phyloP scores from a whole-genome alignment of 2,888 invertebrate species.

The Candidula unifasciata region DNA sequence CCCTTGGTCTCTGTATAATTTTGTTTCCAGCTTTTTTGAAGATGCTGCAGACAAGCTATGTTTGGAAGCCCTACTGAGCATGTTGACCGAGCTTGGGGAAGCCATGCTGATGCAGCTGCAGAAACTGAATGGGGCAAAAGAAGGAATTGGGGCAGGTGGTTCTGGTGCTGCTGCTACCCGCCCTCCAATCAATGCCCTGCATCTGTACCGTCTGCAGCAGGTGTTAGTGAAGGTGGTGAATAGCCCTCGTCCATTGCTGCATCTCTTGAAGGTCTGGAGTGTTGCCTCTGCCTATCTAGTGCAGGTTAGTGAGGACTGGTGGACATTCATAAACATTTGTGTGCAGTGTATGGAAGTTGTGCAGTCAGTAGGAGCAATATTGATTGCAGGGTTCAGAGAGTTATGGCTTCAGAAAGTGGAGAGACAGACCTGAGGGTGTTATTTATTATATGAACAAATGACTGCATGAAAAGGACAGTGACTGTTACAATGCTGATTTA shows the following conservation, averaged over 20 bases:
- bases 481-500: too few relatives aligned
- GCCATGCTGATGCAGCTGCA: constrained; percentile 90
- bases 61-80: constrained; percentile 88
- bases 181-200: constrained; percentile 74
- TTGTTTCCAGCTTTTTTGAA: constrained; percentile 86
- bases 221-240: constrained; percentile 91
- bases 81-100: constrained; percentile 88
- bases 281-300: constrained; percentile 94
- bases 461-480: too few relatives aligned
- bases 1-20: background rate
- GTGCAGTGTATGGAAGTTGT: too few relatives aligned
- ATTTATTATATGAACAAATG: too few relatives aligned
- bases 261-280: constrained; percentile 94
- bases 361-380: too few relatives aligned
- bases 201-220: constrained; percentile 91
- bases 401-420: too few relatives aligned
- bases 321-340: too few relatives aligned
- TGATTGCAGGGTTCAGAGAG: too few relatives aligned
- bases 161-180: constrained; percentile 33
- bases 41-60: constrained; percentile 92
- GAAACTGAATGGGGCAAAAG: constrained; percentile 60
- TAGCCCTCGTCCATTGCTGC: constrained; percentile 91
- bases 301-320: constrained; percentile 83
- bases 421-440: too few relatives aligned
- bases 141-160: constrained; percentile 46